These are phyloP conservation scores for Alligator sinensis DNA, from an alignment of 2,113 vertebrate species.

Conservation along the genomic window DNA sequence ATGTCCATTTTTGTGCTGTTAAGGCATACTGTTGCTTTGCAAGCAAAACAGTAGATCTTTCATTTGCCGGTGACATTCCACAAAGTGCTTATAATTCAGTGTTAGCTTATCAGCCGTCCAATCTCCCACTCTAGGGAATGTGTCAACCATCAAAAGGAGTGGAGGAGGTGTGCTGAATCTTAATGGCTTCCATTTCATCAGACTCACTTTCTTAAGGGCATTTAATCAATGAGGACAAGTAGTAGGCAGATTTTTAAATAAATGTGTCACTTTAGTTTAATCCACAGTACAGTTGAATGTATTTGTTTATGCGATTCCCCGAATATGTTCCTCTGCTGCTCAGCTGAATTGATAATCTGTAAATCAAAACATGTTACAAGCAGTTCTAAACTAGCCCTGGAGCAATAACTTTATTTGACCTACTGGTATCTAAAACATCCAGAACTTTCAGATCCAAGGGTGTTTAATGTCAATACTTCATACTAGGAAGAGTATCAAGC, in stretches of 20 bases:
- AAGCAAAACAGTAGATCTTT: conserved; percentile 83
- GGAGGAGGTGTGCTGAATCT: conserved; percentile 80
- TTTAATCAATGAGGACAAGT: conserved; percentile 88
- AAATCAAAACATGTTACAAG: conserved; percentile 80
- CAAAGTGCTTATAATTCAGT: conserved; percentile 86
- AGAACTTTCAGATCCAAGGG: conserved; percentile 72
- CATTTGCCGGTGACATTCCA: conserved; percentile 81
- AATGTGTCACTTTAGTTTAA: conserved; percentile 86
- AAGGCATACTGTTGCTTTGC: conserved; percentile 73
- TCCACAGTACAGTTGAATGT: conserved; percentile 75
- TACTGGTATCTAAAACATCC: conserved; percentile 60
- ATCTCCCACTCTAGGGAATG: conserved; percentile 84
- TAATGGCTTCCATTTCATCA: conserved; percentile 84
- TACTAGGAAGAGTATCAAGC: conserved; percentile 15
- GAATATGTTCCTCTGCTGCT: conserved; percentile 76
- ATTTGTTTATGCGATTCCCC: conserved; percentile 80
- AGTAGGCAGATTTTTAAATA: conserved; percentile 88
- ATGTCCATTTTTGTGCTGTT: conserved; percentile 71
- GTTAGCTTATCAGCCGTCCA: conserved; percentile 84
- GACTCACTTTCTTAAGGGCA: conserved; percentile 85
- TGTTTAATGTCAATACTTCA: conserved; percentile 62
- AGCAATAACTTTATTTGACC: conserved; percentile 74
- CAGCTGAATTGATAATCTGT: conserved; percentile 81
- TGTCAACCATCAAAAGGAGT: conserved; percentile 84
- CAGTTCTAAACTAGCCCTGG: conserved; percentile 72